Evolutionary conservation across 2,888 invertebrate species (phyloP).

Genomic region (Acrocera orbiculus): DNA sequence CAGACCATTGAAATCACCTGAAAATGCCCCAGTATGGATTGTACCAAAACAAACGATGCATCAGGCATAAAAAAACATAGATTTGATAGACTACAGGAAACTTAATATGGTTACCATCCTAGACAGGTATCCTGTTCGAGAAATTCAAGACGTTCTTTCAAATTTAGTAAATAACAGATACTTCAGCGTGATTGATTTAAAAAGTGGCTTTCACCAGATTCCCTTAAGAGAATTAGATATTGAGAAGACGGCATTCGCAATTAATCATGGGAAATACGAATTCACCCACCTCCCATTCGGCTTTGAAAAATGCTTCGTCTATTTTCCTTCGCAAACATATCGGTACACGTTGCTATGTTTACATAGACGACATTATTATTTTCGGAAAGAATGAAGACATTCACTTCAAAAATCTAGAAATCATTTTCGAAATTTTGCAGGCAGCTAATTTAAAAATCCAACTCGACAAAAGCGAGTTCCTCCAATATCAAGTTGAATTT

Average conservation of each 20-base stretch:
- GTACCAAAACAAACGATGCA: constrained; percentile 5
- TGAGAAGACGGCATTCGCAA: neutral
- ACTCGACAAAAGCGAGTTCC: constrained; percentile 1
- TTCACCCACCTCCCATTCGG: constrained; percentile 1
- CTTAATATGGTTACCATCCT: neutral
- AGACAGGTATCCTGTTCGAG: constrained; percentile 5
- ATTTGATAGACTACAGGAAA: constrained; percentile 2
- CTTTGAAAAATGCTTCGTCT: neutral
- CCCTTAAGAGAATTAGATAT: neutral
- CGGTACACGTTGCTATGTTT: constrained; percentile 3
- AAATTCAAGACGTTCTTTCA: constrained; percentile 3
- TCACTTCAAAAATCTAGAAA: neutral
- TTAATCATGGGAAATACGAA: constrained; percentile 5
- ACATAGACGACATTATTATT: constrained; percentile 3
- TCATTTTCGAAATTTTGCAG: neutral
- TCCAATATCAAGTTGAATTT: neutral
- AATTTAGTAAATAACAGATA: constrained; percentile 1
- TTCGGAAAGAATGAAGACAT: neutral
- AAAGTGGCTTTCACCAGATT: constrained; percentile 9
- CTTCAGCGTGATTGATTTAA: constrained; percentile 7
- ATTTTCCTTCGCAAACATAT: constrained; percentile 6
- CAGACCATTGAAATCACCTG: constrained; percentile 12
- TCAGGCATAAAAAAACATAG: constrained; percentile 4
- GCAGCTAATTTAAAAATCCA: constrained; percentile 1
- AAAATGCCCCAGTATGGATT: neutral